Base-by-base conservation (phyloP, 2,113 vertebrate genomes). In the Perca fluviatilis region DNA sequence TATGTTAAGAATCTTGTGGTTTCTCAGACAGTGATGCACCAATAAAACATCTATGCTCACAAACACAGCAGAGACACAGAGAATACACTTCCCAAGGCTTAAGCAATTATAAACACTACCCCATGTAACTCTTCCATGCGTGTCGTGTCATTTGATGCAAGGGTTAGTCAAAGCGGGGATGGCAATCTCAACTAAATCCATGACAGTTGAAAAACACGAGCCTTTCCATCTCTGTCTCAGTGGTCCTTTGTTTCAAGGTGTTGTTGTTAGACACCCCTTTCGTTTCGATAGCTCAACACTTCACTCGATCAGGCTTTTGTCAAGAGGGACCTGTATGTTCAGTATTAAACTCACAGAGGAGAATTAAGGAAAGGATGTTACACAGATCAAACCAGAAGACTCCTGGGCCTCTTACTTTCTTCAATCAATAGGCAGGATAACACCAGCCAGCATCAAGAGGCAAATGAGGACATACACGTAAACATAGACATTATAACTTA, bases 311-410 rank as follows among this genome's bases (percentile, higher is more conserved):
- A 46, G 78, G 66, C 74, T 86, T 83, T 90, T 80, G 88, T 89
- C 80, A 88, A 83, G 74, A 87, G 86, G 81, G 88, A 76, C 85
- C 82, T 12, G 53, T 25, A 76, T 79, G 79, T 80, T 91, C 67
- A n/a, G 83, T 63, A 86, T 86, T 77, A 90, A 84, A 85, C 88
- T 87, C 90, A 47, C 85, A 56, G 86, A 89, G 88, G 85, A 89
- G 79, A 89, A 91, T 92, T 91, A 92, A 90, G 84, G 81, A 79
- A 86, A 92, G 89, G 87, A 92, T 90, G 92, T 89, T 74, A 75
- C 83, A 76, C 85, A 76, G 87, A 93, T 93, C 91, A 92, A 91
- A 88, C 86, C 79, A 25, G 62, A 87, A 85, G 79, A 86, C 92
- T 90, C 88, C 82, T 50, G 85, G 90, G 89, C 66, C 68, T 88